These are phyloP conservation scores for Anniella stebbinsi DNA, from an alignment of 2,797 vertebrate genomes.

Conservation along the genomic window DNA sequence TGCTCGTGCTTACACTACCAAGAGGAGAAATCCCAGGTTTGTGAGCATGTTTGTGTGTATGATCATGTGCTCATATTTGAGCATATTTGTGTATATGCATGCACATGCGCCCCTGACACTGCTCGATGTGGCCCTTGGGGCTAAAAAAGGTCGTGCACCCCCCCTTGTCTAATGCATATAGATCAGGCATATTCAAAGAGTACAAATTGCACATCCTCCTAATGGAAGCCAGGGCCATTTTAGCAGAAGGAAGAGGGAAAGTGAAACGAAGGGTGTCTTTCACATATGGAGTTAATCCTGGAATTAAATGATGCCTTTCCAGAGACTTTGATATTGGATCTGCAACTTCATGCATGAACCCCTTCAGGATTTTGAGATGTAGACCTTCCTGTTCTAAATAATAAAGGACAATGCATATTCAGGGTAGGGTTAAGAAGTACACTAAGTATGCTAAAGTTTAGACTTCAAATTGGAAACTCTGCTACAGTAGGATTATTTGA, in stretches of 20 bases:
- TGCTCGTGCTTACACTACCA: too few relatives aligned
- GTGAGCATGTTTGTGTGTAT: too few relatives aligned
- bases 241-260: background rate
- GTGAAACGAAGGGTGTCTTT: background rate
- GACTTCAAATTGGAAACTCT: conserved; percentile 4
- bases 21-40: too few relatives aligned
- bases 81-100: too few relatives aligned
- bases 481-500: background rate
- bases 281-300: background rate
- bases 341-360: background rate
- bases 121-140: too few relatives aligned
- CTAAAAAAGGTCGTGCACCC: too few relatives aligned
- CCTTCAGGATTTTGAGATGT: background rate
- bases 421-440: background rate
- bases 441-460: background rate
- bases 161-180: background rate
- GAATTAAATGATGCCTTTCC: background rate
- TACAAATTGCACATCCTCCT: background rate
- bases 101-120: too few relatives aligned
- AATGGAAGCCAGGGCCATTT: background rate
- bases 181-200: background rate
- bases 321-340: background rate
- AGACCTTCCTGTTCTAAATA: background rate
- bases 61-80: too few relatives aligned
- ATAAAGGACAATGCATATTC: background rate